These are phyloP conservation scores for Pelobates cultripes DNA, from an alignment of 2,797 vertebrate genomes.

Conservation along the genomic window DNA sequence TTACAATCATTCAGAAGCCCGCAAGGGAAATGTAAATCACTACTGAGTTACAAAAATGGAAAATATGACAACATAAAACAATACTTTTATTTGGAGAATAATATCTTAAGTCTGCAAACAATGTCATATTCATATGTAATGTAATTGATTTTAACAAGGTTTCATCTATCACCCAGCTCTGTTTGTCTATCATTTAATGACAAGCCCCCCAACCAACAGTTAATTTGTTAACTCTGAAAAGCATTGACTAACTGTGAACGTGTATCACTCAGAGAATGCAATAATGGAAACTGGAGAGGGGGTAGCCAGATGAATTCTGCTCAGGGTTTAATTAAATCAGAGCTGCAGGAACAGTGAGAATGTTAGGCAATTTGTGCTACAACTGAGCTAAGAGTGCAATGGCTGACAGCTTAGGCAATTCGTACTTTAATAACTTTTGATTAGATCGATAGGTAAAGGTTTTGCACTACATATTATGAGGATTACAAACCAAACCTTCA, in stretches of 20 bases:
- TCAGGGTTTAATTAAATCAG: conserved; percentile 48
- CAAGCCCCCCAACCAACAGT: neutral
- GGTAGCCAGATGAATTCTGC: conserved; percentile 6
- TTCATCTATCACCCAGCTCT: neutral
- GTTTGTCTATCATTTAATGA: neutral
- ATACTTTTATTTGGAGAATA: neutral
- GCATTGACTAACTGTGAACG: conserved; percentile 23
- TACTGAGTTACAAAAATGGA: neutral
- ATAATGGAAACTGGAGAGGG: neutral
- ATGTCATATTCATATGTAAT: neutral
- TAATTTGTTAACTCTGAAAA: conserved; percentile 18
- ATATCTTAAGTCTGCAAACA: neutral
- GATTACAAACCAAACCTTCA: conserved; percentile 22
- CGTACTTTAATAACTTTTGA: conserved; percentile 38
- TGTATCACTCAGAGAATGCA: neutral
- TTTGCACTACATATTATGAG: conserved; percentile 4
- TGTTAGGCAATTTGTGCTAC: conserved; percentile 42
- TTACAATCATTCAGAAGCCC: neutral
- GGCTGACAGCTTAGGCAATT: conserved; percentile 45
- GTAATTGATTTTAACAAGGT: neutral
- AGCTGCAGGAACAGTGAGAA: conserved; percentile 12
- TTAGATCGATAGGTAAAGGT: conserved; percentile 34
- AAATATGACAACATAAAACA: neutral
- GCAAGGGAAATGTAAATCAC: neutral
- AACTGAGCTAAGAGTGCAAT: conserved; percentile 25